A percentile compares a stretch with the other conserved stretches of the same genome.
Evolutionary conservation across 2,888 invertebrate species (phyloP).

Genomic region (Caenorhabditis plicata): DNA sequence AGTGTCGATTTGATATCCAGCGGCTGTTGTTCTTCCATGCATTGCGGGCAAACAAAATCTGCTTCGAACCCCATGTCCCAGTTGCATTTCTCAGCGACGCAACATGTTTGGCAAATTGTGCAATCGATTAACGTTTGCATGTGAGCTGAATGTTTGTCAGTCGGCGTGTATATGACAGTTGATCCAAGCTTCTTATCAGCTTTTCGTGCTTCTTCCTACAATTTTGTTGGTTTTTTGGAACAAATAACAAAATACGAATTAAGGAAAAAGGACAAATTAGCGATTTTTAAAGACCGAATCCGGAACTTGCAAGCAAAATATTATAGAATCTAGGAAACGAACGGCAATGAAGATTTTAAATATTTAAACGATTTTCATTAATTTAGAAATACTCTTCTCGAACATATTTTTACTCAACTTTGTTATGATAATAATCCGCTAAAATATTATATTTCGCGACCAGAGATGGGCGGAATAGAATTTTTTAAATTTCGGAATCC

Average conservation of each 20-base stretch:
- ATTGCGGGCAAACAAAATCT: constrained; percentile 11
- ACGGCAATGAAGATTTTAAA: too few relatives aligned
- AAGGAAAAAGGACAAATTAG: not conserved
- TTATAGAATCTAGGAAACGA: too few relatives aligned
- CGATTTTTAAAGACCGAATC: not conserved
- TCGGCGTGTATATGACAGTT: not conserved
- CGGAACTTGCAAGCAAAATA: too few relatives aligned
- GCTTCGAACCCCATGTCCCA: constrained; percentile 1
- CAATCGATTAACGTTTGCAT: not conserved
- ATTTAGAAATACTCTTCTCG: too few relatives aligned
- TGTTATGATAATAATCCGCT: too few relatives aligned
- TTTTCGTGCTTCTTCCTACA: not conserved
- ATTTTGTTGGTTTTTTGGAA: not conserved
- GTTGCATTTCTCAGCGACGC: constrained; percentile 2
- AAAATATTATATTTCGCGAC: too few relatives aligned
- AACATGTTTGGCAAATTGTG: not conserved
- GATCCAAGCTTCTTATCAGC: not conserved
- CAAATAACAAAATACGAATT: too few relatives aligned
- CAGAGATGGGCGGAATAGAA: too few relatives aligned
- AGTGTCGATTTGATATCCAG: constrained; percentile 69
- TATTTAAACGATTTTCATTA: too few relatives aligned
- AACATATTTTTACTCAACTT: too few relatives aligned
- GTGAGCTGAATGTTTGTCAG: not conserved
- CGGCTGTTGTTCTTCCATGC: not conserved
- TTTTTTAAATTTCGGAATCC: too few relatives aligned